Evolutionary conservation across 2,888 invertebrate species (phyloP).

Genomic region (Drosophila anomalipes): DNA sequence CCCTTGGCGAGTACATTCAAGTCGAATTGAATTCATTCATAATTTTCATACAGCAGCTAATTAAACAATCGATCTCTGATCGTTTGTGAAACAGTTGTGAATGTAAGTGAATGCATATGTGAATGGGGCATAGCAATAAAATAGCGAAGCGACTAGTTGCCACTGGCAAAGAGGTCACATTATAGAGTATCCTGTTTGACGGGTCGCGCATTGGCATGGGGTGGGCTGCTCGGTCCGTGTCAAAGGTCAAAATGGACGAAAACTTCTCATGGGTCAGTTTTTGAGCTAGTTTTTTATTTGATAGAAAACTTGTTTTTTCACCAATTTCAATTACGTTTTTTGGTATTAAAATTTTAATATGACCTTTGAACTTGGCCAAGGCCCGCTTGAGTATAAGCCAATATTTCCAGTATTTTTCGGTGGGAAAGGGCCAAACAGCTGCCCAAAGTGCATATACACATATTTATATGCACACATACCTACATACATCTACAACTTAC

Average conservation of each 20-base stretch:
- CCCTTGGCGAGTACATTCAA: conserved; percentile 4
- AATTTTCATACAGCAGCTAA: conserved; percentile 62
- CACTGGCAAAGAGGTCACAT: not conserved
- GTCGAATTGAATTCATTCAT: conserved; percentile 66
- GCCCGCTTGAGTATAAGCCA: conserved; percentile 55
- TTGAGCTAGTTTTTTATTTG: conserved; percentile 32
- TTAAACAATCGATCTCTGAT: conserved; percentile 80
- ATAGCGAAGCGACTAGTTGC: conserved; percentile 26
- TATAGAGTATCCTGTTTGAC: conserved; percentile 60
- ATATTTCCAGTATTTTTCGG: conserved; percentile 43
- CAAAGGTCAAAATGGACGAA: conserved; percentile 78
- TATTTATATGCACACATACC: not conserved
- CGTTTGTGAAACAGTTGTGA: conserved; percentile 55
- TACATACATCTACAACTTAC: conserved; percentile 14
- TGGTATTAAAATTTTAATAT: conserved; percentile 58
- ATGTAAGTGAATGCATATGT: conserved; percentile 36
- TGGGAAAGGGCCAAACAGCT: conserved; percentile 64
- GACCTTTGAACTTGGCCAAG: conserved; percentile 74
- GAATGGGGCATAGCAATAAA: conserved; percentile 18
- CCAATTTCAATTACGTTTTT: conserved; percentile 57
- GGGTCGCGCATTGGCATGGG: conserved; percentile 49
- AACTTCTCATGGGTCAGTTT: conserved; percentile 78
- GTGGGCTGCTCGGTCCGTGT: conserved; percentile 64
- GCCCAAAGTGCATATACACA: conserved; percentile 15
- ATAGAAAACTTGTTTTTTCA: conserved; percentile 67